Conservation (phyloP, 2,113 vertebrate genomes). For the Bostrychus sinensis region DNA sequence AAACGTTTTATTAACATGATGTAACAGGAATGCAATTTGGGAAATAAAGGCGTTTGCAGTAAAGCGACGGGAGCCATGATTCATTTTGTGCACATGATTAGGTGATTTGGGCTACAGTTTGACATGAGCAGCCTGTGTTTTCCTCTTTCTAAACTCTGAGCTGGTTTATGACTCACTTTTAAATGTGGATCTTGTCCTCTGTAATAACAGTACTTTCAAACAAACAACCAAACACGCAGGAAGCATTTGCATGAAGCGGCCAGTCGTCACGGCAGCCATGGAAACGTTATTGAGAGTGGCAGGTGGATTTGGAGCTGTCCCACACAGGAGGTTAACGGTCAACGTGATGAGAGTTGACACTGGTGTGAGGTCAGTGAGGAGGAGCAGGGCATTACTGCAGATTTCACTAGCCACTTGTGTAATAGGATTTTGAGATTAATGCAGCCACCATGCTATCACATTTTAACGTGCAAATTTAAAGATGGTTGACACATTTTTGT, state of each 20-base stretch:
- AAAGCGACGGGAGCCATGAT: neutral
- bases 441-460: too few species aligned
- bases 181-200: slow-evolving; percentile 11
- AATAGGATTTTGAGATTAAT: too few species aligned
- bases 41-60: neutral
- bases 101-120: neutral
- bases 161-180: slow-evolving; percentile 28
- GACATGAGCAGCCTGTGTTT: neutral
- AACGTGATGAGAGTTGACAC: too few species aligned
- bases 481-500: too few species aligned
- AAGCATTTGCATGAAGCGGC: slow-evolving; percentile 30
- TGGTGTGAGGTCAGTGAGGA: too few species aligned
- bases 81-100: neutral
- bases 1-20: neutral
- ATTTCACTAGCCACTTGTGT: too few species aligned
- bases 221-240: slow-evolving; percentile 8
- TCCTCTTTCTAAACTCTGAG: too few species aligned
- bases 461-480: too few species aligned
- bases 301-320: too few species aligned
- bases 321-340: too few species aligned
- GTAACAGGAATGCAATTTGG: neutral
- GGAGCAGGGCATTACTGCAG: too few species aligned
- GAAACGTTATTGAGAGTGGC: slow-evolving; percentile 60
- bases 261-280: slow-evolving; percentile 58
- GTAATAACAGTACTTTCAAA: neutral